Percentiles rank a stretch among this genome's conserved stretches.
These are phyloP conservation scores for Acleris emargana DNA, from an alignment of 2,888 invertebrate genomes.

Conservation along the genomic window DNA sequence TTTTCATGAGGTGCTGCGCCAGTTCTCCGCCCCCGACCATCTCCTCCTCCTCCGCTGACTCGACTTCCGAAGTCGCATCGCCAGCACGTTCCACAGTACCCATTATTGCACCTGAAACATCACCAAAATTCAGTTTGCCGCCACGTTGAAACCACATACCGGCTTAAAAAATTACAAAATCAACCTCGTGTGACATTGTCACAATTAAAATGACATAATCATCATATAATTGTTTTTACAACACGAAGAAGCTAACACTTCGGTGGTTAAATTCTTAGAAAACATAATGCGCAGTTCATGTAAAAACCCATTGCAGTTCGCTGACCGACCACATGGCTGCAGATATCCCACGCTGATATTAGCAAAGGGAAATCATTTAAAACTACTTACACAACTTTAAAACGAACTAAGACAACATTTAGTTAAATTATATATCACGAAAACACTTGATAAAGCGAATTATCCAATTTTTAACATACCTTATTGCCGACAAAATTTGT, in stretches of 20 bases:
- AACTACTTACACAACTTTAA: slow-evolving; percentile 43
- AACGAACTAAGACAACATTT: slow-evolving; percentile 39
- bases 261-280: slow-evolving; percentile 50
- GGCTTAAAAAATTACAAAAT: slow-evolving; percentile 47
- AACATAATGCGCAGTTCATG: slow-evolving; percentile 78
- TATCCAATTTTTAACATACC: slow-evolving; percentile 67
- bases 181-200: slow-evolving; percentile 37
- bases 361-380: slow-evolving; percentile 42
- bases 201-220: slow-evolving; percentile 35
- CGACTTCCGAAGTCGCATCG: slow-evolving; percentile 86
- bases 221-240: slow-evolving; percentile 39
- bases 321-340: slow-evolving; percentile 75
- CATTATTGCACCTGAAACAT: slow-evolving; percentile 80
- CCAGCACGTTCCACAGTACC: slow-evolving; percentile 86
- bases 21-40: slow-evolving; percentile 80
- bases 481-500: slow-evolving; percentile 71
- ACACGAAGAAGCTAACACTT: slow-evolving; percentile 38
- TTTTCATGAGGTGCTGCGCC: slow-evolving; percentile 72
- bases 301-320: slow-evolving; percentile 54
- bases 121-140: slow-evolving; percentile 55
- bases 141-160: slow-evolving; percentile 70
- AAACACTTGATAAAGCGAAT: slow-evolving; percentile 47
- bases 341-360: slow-evolving; percentile 32
- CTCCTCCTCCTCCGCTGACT: slow-evolving; percentile 87
- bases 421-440: slow-evolving; percentile 42